phyloP scores from a whole-genome alignment of 2,888 invertebrate genomes.

The Minunthozetes semirufus region DNA sequence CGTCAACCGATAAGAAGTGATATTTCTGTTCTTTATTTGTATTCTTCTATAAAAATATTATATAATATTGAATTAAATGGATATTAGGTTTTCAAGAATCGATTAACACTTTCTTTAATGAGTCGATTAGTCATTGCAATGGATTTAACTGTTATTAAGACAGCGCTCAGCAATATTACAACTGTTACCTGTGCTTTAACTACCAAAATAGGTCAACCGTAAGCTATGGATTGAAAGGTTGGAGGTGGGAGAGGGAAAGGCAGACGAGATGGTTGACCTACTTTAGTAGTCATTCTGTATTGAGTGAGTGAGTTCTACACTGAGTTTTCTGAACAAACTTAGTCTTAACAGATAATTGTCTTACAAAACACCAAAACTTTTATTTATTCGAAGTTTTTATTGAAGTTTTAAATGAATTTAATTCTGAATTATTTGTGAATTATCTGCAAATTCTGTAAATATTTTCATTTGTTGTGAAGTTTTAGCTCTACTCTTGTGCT shows the following conservation, averaged over 20 bases:
- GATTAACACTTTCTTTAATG: neutral
- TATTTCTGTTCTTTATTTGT: no score
- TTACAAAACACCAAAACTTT: no score
- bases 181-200: neutral
- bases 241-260: conserved; percentile 5
- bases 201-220: conserved; percentile 20
- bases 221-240: conserved; percentile 8
- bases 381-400: no score
- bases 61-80: no score
- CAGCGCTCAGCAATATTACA: neutral
- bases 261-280: conserved; percentile 28
- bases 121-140: neutral
- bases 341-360: neutral
- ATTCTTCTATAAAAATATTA: no score
- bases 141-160: neutral
- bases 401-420: no score
- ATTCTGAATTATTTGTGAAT: no score
- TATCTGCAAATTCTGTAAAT: neutral
- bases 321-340: neutral
- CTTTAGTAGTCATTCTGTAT: neutral
- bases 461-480: neutral
- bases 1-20: no score
- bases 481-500: neutral
- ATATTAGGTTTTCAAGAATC: neutral
- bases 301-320: neutral